Percentiles rank a stretch among this genome's conserved stretches.
phyloP scores from a whole-genome alignment of 1,140 invertebrate species.

The Drosophila parvula region DNA sequence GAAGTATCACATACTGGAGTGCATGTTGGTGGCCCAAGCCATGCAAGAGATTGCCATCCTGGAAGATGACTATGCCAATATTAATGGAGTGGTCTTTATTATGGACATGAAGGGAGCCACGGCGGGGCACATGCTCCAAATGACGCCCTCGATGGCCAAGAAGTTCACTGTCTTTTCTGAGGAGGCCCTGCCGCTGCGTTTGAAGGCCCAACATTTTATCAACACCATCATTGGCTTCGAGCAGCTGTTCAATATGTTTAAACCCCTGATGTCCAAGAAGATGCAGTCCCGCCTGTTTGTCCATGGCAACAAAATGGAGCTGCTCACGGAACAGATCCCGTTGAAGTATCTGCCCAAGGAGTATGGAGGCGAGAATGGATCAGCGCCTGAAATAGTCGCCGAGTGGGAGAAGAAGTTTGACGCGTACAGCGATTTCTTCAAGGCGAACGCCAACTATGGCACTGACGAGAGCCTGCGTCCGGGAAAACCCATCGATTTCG shows the following conservation, averaged over 20 bases:
- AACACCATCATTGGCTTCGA: constrained; percentile 85
- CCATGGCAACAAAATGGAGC: constrained; percentile 85
- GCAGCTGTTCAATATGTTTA: constrained; percentile 84
- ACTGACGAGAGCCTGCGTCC: constrained; percentile 86
- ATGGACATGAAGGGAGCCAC: constrained; percentile 84
- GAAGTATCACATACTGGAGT: constrained; percentile 61
- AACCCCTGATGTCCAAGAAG: constrained; percentile 85
- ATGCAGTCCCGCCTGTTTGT: constrained; percentile 84
- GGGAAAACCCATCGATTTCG: constrained; percentile 86
- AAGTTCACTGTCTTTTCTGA: constrained; percentile 84
- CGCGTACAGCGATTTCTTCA: constrained; percentile 86
- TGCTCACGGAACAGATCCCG: constrained; percentile 84
- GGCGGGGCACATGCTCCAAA: constrained; percentile 84
- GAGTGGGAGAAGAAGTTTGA: constrained; percentile 86
- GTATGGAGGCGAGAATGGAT: constrained; percentile 86
- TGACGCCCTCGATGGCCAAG: constrained; percentile 84
- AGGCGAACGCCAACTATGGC: constrained; percentile 85
- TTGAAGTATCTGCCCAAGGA: constrained; percentile 85
- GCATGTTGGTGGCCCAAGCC: constrained; percentile 54
- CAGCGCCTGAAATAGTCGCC: constrained; percentile 84
- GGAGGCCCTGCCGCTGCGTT: constrained; percentile 85
- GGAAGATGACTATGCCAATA: constrained; percentile 84
- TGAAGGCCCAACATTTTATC: constrained; percentile 85
- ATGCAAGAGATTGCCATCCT: constrained; percentile 73
- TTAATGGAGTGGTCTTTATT: constrained; percentile 84